Evolutionary conservation across 2,797 vertebrate species (phyloP), one percentile per base, ranked within the genome.

Genomic region (Poecilia picta): DNA sequence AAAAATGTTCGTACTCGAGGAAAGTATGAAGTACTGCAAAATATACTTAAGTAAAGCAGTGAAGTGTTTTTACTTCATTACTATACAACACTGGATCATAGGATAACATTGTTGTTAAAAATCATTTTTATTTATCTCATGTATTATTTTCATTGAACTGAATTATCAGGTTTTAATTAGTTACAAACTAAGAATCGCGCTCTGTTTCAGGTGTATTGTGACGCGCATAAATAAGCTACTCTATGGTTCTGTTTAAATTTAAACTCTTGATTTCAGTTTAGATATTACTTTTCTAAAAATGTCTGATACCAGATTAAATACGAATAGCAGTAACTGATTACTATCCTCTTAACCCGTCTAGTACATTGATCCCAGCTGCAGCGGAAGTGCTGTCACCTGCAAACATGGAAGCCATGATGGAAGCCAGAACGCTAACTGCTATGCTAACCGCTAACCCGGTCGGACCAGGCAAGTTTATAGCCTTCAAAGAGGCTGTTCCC

Each of bases 401-500:
- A 25, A 41, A 8, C 23, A 55, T n/a, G 5, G 25, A 5, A 15
- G 23, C 7, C 4, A 39, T 5, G 33, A 15, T 8, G 49, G 73
- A 41, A 51, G 36, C 5, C 16, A 57, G 71, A 28, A 45, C 47
- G 53, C 73, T 72, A 76, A 49, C 55, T 15, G 43, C 47, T n/a
- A n/a, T n/a, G n/a, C n/a, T n/a, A n/a, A n/a, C n/a, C n/a, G n/a
- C n/a, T n/a, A 15, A 25, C 57, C 28, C 25, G n/a, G 15, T n/a
- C 33, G 0, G 12, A 25, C 39, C 2, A 2, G 23, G 23, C 25
- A 3, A 1, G 2, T n/a, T 8, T 16, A 31, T 23, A 25, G 2
- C 3, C 28, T 0, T 33, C 76, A 13, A 39, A 36, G 45, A 18
- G 0, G 1, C n/a, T 0, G 10, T 0, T 28, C 0, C 2, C 1